These are phyloP conservation scores for Drosophila trapezifrons DNA, from an alignment of 1,140 invertebrate species.

Conservation along the genomic window DNA sequence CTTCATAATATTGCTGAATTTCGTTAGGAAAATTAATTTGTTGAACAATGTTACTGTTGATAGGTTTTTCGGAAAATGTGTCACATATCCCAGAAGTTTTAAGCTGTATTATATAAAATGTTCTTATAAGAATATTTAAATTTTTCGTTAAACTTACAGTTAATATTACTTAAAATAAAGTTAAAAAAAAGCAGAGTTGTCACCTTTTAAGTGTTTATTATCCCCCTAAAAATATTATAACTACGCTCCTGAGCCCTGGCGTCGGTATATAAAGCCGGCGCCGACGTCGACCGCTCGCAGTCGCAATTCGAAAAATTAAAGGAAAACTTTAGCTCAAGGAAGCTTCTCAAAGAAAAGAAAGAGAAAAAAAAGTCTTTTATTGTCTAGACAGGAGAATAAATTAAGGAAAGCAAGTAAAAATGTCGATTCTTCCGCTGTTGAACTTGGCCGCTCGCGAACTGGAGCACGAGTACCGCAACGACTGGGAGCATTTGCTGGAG, in stretches of 20 bases:
- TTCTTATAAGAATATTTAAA: too few species aligned
- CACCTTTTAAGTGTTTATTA: background rate
- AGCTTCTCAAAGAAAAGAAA: background rate
- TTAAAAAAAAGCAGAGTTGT: background rate
- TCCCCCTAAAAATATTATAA: background rate
- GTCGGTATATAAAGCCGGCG: slow-evolving; percentile 63
- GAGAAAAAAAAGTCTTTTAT: slow-evolving; percentile 14
- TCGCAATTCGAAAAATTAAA: slow-evolving; percentile 22
- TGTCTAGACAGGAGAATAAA: slow-evolving; percentile 28
- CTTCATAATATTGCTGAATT: too few species aligned
- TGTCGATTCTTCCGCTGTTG: slow-evolving; percentile 78
- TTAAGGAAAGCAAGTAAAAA: slow-evolving; percentile 44
- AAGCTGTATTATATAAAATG: too few species aligned
- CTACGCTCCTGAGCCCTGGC: slow-evolving; percentile 18
- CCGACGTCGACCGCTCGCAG: slow-evolving; percentile 10
- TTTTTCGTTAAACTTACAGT: too few species aligned
- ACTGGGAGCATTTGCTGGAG: slow-evolving; percentile 65
- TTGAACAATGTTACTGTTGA: too few species aligned
- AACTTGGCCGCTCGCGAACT: slow-evolving; percentile 75
- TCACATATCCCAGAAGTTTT: too few species aligned
- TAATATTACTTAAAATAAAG: too few species aligned
- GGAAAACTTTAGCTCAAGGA: slow-evolving; percentile 8
- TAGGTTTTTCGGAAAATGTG: too few species aligned
- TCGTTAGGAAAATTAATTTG: too few species aligned
- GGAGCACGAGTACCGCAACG: slow-evolving; percentile 52